phyloP scores from a whole-genome alignment of 1,140 invertebrate genomes.

The Drosophila pachea region DNA sequence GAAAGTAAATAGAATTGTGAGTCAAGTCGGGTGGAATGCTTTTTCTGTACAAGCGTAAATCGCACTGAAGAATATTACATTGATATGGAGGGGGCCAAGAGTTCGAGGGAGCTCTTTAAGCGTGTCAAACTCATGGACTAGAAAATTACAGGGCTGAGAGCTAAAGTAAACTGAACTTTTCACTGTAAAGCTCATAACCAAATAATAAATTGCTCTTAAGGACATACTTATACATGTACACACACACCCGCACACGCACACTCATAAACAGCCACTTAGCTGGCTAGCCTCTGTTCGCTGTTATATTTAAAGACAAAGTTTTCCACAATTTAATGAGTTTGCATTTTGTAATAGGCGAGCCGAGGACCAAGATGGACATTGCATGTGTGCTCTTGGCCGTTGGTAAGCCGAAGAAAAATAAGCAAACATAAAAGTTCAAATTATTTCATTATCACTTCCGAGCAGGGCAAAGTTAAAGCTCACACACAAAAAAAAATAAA shows the following conservation, averaged over 20 bases:
- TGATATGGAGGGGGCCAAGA: not conserved
- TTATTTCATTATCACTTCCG: constrained; percentile 74
- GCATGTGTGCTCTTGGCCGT: constrained; percentile 20
- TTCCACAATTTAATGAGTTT: constrained; percentile 76
- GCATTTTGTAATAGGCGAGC: constrained; percentile 44
- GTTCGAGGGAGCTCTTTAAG: not conserved
- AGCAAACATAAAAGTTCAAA: constrained; percentile 65
- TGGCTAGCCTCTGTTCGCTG: constrained; percentile 21
- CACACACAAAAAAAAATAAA: not conserved
- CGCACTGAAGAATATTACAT: too few species aligned
- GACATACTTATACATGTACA: constrained; percentile 22
- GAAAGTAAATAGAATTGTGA: too few species aligned
- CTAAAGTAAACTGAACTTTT: constrained; percentile 59
- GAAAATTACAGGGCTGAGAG: constrained; percentile 17
- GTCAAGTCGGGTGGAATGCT: too few species aligned
- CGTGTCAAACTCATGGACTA: not conserved
- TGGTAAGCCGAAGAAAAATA: constrained; percentile 55
- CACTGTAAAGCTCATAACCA: constrained; percentile 69
- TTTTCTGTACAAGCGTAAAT: too few species aligned
- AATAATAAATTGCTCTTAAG: constrained; percentile 65
- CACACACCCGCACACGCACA: not conserved
- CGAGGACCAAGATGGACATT: constrained; percentile 1
- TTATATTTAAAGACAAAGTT: constrained; percentile 75
- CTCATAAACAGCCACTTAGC: not conserved
- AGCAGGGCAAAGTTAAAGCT: constrained; percentile 37